Base-by-base conservation (phyloP, 2,888 invertebrate species). In the Orthosia incerta region DNA sequence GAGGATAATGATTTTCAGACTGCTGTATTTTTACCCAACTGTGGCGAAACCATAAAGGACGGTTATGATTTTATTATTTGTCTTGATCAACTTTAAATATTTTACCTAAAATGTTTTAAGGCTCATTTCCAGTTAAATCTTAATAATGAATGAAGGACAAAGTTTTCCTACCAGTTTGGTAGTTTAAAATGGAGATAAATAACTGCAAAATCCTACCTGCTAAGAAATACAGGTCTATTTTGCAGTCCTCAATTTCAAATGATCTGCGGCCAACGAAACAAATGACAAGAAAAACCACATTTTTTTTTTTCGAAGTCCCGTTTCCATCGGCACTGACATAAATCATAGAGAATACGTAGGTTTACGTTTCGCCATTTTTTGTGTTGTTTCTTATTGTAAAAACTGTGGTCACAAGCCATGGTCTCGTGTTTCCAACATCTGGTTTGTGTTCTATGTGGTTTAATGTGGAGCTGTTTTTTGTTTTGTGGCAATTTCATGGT, bases 391-490 rank as follows among this genome's bases (percentile, higher is more conserved):
- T 56, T 7, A 26, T 73, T 74, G 87, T 91, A 92, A 91, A 91
- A 82, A 71, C 76, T 63, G 56, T 87, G 74, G 90, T 91, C 91
- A 90, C 91, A 91, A 86, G 90, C 91, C 92, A 91, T 76, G 23
- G 90, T 86, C 88, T 93, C 91, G 82, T 74, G 82, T 92, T 91
- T 70, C 93, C 70, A 80, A 85, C 92, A 93, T 93, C 92, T 94
- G 94, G 91, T 0, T 50, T n/a, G 11, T 76, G 70, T 87, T 56
- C 59, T 61, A 39, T 63, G 61, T 65, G 70, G 80, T 71, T 56
- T 46, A 20, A 4, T 63, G 13, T 59, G 53, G 69, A 65, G 46
- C 13, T 60, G 26, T 53, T 79, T 81, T 85, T 76, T 74, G 39
- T 67, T 69, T 63, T 68, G 48, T 68, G 31, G 59, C 13, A 45